A percentile compares a stretch with the other conserved stretches of the same genome.
These are phyloP conservation scores for Brachypodius melanocephalos DNA, from an alignment of 2,113 vertebrate genomes.

Conservation along the genomic window DNA sequence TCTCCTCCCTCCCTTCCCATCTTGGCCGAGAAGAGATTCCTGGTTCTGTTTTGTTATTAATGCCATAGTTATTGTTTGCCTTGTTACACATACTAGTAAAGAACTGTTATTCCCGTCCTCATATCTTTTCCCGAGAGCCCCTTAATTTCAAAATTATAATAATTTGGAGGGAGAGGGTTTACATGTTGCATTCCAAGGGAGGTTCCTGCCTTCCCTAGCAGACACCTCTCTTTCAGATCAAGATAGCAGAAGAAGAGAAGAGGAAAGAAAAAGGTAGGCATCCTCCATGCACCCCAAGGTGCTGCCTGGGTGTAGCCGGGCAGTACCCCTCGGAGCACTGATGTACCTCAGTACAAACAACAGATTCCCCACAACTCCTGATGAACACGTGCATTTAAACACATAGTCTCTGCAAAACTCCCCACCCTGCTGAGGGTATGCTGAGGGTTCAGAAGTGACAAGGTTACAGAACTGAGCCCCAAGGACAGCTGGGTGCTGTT, in stretches of 20 bases:
- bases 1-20: background rate
- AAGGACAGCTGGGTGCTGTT: background rate
- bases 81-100: background rate
- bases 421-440: background rate
- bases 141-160: background rate
- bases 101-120: background rate
- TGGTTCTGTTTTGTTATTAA: background rate
- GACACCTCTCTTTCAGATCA: background rate
- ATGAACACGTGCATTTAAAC: background rate
- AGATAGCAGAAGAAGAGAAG: background rate
- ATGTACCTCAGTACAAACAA: background rate
- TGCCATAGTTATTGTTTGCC: background rate
- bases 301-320: background rate
- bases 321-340: background rate
- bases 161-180: background rate
- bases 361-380: background rate
- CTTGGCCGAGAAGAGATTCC: background rate
- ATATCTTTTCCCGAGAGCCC: background rate
- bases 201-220: background rate
- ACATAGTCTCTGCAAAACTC: background rate
- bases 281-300: accelerated
- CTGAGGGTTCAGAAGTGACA: background rate
- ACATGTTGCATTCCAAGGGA: background rate
- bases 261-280: background rate
- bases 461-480: background rate